Evolutionary conservation across 2,113 vertebrate species (phyloP).

Genomic region (Ivindomyrus marchei): DNA sequence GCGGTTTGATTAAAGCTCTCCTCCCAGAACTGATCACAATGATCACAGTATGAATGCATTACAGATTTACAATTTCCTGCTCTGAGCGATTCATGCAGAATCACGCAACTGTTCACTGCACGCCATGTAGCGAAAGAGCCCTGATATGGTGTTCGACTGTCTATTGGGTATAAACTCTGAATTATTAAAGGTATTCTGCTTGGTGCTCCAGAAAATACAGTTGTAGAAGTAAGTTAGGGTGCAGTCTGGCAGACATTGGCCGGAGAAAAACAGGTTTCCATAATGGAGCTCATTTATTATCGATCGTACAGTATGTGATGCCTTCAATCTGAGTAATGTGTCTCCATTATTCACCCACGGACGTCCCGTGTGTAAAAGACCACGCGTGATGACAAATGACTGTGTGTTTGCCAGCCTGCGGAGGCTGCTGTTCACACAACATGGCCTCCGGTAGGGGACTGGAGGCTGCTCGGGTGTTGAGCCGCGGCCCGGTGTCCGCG

Average conservation of each 20-base stretch:
- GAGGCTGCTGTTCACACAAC: neutral
- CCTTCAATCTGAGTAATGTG: neutral
- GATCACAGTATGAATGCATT: conserved; percentile 24
- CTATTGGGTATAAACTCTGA: neutral
- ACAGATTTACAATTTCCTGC: conserved; percentile 29
- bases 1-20: conserved; percentile 24
- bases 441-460: neutral
- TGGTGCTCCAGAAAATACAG: neutral
- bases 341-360: conserved; percentile 3
- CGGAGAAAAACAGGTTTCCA: neutral
- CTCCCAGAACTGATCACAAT: conserved; percentile 22
- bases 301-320: neutral
- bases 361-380: neutral
- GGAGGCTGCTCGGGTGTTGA: neutral
- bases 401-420: neutral
- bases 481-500: neutral
- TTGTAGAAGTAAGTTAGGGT: neutral
- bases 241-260: neutral
- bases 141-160: neutral
- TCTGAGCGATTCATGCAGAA: neutral
- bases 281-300: conserved; percentile 4
- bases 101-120: neutral
- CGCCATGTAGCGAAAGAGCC: neutral
- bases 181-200: neutral
- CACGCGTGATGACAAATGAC: conserved; percentile 4